These are phyloP conservation scores for Caenorhabditis inopinata DNA, from an alignment of 1,140 invertebrate genomes.

Conservation along the genomic window DNA sequence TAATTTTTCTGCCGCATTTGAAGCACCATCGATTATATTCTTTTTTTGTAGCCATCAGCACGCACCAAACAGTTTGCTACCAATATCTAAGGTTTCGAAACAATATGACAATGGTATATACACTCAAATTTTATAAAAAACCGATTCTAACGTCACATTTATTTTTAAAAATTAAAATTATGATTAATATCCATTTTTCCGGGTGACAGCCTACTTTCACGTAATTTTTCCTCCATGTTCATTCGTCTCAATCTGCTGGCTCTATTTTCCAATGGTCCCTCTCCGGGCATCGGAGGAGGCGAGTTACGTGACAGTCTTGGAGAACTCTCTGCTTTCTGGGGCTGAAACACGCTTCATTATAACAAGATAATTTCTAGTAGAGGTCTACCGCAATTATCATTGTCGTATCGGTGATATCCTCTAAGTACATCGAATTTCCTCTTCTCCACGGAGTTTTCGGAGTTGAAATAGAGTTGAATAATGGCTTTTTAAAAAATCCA, in stretches of 20 bases:
- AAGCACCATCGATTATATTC: too few relatives aligned
- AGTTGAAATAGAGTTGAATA: background rate
- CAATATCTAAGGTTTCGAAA: too few relatives aligned
- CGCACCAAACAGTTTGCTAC: too few relatives aligned
- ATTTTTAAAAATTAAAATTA: too few relatives aligned
- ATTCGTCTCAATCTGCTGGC: slow-evolving; percentile 29
- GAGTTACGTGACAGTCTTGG: background rate
- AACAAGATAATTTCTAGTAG: background rate
- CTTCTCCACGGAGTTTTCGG: slow-evolving; percentile 6
- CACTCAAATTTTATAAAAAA: too few relatives aligned
- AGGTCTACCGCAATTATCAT: background rate
- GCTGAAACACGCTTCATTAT: background rate
- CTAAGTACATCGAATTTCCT: slow-evolving; percentile 8
- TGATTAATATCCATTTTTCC: too few relatives aligned
- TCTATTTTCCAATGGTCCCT: slow-evolving; percentile 4
- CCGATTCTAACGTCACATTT: too few relatives aligned
- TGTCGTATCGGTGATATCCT: background rate
- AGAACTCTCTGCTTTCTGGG: background rate
- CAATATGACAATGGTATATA: too few relatives aligned
- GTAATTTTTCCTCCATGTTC: background rate
- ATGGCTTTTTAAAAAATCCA: background rate
- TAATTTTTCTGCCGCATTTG: too few relatives aligned
- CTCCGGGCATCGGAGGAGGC: background rate
- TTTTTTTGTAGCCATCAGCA: too few relatives aligned
- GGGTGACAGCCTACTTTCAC: too few relatives aligned